Conservation (phyloP, 2,888 invertebrate genomes). For the Chloroclystis v-ata region DNA sequence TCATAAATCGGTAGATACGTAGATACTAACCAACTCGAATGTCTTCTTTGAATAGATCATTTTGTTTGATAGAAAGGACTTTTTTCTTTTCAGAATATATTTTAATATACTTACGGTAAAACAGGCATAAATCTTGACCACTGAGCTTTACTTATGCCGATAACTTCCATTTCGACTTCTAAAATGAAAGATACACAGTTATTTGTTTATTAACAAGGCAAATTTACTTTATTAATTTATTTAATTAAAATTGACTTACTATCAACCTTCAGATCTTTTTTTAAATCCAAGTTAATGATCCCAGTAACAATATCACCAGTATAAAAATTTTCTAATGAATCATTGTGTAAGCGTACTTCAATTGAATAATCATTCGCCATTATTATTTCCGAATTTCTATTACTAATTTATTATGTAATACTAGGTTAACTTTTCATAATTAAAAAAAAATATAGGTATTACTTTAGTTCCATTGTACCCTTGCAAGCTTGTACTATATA, state of each 20-base stretch:
- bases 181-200: too few species aligned
- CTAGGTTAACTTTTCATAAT: too few species aligned
- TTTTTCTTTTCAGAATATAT: constrained; percentile 57
- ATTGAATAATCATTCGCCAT: constrained; percentile 57
- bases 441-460: too few species aligned
- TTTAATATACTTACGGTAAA: constrained; percentile 59
- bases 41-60: constrained; percentile 45
- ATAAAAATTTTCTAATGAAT: constrained; percentile 55
- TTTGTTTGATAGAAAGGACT: constrained; percentile 44
- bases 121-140: constrained; percentile 62
- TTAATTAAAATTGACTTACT: constrained; percentile 49
- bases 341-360: constrained; percentile 50
- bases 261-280: constrained; percentile 50
- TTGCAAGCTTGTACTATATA: too few species aligned
- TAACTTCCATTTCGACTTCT: constrained; percentile 57
- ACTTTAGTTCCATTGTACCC: too few species aligned
- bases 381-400: too few species aligned
- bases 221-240: too few species aligned
- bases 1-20: too few species aligned
- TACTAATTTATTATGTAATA: too few species aligned
- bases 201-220: too few species aligned
- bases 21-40: constrained; percentile 32
- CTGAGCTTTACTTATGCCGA: constrained; percentile 53
- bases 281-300: constrained; percentile 51
- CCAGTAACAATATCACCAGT: constrained; percentile 67